These are phyloP conservation scores for Endotricha flammealis DNA, from an alignment of 2,888 invertebrate species.

Conservation along the genomic window DNA sequence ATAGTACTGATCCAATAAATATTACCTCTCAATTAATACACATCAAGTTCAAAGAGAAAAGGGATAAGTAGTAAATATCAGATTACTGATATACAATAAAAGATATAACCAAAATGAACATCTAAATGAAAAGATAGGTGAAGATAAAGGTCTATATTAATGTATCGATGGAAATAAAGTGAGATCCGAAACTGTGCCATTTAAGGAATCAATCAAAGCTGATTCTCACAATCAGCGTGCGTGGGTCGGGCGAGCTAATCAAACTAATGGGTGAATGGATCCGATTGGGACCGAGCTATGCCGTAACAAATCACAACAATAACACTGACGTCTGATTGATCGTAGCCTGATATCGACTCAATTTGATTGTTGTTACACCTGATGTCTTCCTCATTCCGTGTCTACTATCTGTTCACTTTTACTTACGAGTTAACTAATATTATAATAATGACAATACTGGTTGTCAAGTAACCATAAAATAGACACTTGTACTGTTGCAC, in stretches of 20 bases:
- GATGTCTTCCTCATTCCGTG: constrained; percentile 42
- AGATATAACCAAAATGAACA: no score
- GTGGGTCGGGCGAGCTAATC: constrained; percentile 69
- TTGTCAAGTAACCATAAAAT: no score
- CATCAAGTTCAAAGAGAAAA: no score
- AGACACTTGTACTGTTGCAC: no score
- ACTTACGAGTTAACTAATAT: no score
- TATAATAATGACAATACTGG: no score
- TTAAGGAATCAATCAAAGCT: constrained; percentile 70
- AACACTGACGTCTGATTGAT: constrained; percentile 65
- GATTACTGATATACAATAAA: neutral
- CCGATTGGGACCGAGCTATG: constrained; percentile 22
- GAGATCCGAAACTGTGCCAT: constrained; percentile 40
- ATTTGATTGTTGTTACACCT: constrained; percentile 52
- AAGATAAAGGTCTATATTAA: no score
- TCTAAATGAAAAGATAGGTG: no score
- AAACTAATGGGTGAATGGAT: constrained; percentile 61
- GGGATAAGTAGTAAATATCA: no score
- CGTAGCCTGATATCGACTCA: constrained; percentile 48
- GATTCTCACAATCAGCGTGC: constrained; percentile 63
- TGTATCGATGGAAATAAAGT: constrained; percentile 2
- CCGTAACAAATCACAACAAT: constrained; percentile 57
- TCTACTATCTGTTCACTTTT: neutral
- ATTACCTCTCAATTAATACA: no score
- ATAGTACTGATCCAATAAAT: no score